Percentiles rank a stretch among this genome's conserved stretches.
Conservation (phyloP, 2,113 vertebrate species). For the Strix uralensis region DNA sequence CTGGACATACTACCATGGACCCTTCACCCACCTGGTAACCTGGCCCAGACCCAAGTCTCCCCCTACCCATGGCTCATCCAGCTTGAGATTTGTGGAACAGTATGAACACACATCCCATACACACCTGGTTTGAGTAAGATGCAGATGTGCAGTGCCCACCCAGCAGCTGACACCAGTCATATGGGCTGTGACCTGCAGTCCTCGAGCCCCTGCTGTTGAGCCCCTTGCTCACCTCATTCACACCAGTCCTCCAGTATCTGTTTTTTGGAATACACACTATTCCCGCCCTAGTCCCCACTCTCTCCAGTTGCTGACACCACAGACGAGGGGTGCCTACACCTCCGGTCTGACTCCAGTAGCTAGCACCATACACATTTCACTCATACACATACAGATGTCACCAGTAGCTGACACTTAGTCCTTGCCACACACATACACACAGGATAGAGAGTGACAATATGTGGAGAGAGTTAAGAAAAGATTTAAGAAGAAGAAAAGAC, state of each 20-base stretch:
- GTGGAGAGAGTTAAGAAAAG: not conserved
- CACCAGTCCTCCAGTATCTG: not conserved
- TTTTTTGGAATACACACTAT: not conserved
- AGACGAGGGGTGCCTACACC: not conserved
- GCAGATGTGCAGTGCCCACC: accelerated
- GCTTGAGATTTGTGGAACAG: not conserved
- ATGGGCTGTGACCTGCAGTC: accelerated
- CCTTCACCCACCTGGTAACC: not conserved
- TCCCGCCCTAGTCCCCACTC: not conserved
- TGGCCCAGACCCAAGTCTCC: not conserved
- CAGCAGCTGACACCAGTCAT: not conserved
- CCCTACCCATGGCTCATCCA: not conserved
- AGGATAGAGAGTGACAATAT: not conserved
- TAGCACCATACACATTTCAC: not conserved
- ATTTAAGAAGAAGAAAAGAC: not conserved
- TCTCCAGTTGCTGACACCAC: not conserved
- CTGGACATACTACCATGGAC: not conserved
- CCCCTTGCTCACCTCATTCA: not conserved
- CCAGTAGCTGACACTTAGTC: not conserved
- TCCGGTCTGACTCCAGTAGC: not conserved
- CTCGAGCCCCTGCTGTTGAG: accelerated
- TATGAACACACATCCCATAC: not conserved
- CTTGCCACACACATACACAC: not conserved
- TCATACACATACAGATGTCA: not conserved
- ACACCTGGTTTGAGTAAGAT: not conserved